Evolutionary conservation across 2,113 vertebrate species (phyloP), one percentile per base, ranked within the genome.

Genomic region (Rhinolophus sinicus): DNA sequence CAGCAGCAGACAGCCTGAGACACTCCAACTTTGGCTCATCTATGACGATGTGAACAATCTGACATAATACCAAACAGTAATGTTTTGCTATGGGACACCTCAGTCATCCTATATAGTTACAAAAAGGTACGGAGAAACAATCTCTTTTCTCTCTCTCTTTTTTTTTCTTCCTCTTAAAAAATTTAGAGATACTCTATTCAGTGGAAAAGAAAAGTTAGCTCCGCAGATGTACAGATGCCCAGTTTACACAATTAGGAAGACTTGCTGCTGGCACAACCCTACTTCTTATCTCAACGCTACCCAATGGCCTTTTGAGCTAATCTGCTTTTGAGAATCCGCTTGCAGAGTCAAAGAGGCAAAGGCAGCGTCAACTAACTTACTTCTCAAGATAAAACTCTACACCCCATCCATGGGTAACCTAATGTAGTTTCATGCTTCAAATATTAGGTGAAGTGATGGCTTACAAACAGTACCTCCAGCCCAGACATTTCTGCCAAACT

Each of bases 131-230:
- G 38, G 12, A 72, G 38, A 44, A 80, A 38, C 56, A 70, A 65
- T 3, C 33, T 65, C 52, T 67, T 58, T 40, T 75, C 14, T 84
- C 44, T 60, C 58, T 26, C 60, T 28, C 60, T 14, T 18, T 21
- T 60, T 78, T 69, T 44, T 52, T 35, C 26, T 38, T 67, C 44
- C 65, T 62, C 40, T 35, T 94, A n/a, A 94, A 96, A 80, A 90
- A 72, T 28, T 40, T 93, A 60, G 28, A 78, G 30, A 54, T 6
- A 52, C 0, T 78, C 14, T 5, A 10, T 18, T 38, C 52, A 56
- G 16, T 38, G 52, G 52, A 81, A 54, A 70, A 92, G 30, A 88
- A 75, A 94, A 65, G 6, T 62, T 28, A 50, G 52, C 52, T 78
- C 40, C 40, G 62, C 52, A 54, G 52, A 54, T 75, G 28, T 13